Evolutionary conservation across 2,888 invertebrate genomes (phyloP), one percentile per base, ranked within the genome.

Genomic region (Agrypnus murinus): DNA sequence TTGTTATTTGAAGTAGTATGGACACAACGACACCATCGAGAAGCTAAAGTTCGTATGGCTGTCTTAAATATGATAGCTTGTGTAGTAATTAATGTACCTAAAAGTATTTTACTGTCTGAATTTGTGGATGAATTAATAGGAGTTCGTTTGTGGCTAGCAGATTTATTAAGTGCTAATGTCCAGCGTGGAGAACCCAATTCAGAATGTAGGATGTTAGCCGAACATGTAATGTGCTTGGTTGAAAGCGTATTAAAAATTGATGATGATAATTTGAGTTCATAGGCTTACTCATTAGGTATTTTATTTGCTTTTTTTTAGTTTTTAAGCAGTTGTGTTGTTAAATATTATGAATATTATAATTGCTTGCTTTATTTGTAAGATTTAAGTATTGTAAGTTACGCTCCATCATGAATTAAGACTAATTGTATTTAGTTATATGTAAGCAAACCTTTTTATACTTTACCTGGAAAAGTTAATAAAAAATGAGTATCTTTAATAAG

Each of bases 21-120:
- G 83, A 89, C 89, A 64, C 84, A 94, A 76, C 86, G 92, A 43
- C 92, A 90, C 78, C 91, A 92, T 38, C 84, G 87, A 0, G 92
- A 94, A 65, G 88, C 91, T 0, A 90, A 90, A 76, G 89, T 95
- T 0, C 88, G 93, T 59, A 84, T 88, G 14, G 90, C 90, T 4
- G 89, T 91, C 0, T 86, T 95, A n/a, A 89, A 91, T 15, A 86
- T 93, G 59, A 84, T 94, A 0, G 92, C 91, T 0, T 87, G 92
- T 0, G 89, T 92, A 0, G 81, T 93, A 0, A 80, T 93, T 2
- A 89, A 88, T 0, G 86, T 92, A 9, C 92, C 94, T 0, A 81
- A 87, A 0, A 84, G 86, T 8, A 83, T 91, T 10, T 78, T 94
- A 1, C 82, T 87, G 1, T 84, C 84, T 0, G 91, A 93, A 62